Evolutionary conservation across 2,888 invertebrate genomes (phyloP), one percentile per base, ranked within the genome.

Genomic region (Herminia tarsipennalis): DNA sequence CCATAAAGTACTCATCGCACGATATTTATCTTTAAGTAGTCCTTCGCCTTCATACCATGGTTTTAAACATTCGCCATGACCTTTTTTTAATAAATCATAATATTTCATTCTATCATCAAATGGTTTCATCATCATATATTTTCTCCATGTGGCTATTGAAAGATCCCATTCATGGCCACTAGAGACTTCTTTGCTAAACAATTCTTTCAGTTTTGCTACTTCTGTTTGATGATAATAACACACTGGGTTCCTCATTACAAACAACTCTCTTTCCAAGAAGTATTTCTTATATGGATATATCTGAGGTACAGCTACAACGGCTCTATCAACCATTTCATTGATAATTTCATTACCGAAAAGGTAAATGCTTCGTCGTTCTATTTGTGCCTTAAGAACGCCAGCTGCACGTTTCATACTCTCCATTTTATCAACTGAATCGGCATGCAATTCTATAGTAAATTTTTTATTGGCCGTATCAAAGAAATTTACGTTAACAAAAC

Each of bases 141-240:
- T 21, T 56, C 88, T 78, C 91, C 90, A 91, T 37, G 69, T 77
- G 1, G 16, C 12, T 45, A 90, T 81, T 0, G 88, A 85, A 3
- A 90, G 57, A 43, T 90, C 83, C 91, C 91, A 91, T 6, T 34
- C 3, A 25, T 72, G 41, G 0, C 50, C 61, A 1, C 70, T 64
- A 2, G 33, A 52, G 82, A 91, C 83, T 62, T 87, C 83, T 5
- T 49, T 53, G 6, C 17, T 24, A 33, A 81, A 90, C 2, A 71
- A 20, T 2, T 73, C 70, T 35, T 76, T 82, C 76, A 91, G 75
- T 59, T 77, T 79, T 17, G 51, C 45, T 0, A 91, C 84, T 60
- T 88, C 86, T 5, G 88, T 84, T 57, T 91, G 90, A 52, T 89
- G 89, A 53, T 90, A 91, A 45, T 73, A 90, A 38, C 86, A 88